These are phyloP conservation scores for Sialis fuliginosa DNA, from an alignment of 2,888 invertebrate genomes.

Conservation along the genomic window DNA sequence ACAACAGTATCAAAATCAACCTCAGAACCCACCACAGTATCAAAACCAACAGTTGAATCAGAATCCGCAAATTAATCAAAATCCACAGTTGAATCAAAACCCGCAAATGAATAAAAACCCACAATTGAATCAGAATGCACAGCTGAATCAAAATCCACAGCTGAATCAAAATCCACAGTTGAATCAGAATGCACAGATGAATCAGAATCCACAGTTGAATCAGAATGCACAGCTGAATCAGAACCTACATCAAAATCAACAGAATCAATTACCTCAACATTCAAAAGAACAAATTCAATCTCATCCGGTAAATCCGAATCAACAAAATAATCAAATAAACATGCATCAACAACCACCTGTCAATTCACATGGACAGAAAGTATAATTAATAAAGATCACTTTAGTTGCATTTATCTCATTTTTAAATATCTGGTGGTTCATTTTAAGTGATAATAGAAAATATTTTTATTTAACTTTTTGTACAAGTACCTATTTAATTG, in stretches of 20 bases:
- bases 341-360: not conserved
- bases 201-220: too few species aligned
- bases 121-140: not conserved
- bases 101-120: not conserved
- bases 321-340: not conserved
- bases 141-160: too few species aligned
- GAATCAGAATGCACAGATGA: too few species aligned
- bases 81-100: not conserved
- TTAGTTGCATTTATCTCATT: not conserved
- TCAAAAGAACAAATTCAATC: too few species aligned
- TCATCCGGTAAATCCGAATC: not conserved
- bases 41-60: not conserved
- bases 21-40: not conserved
- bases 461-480: too few species aligned
- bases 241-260: too few species aligned
- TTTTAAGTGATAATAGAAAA: too few species aligned
- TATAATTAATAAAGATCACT: conserved; percentile 1
- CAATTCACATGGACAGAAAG: not conserved
- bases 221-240: too few species aligned
- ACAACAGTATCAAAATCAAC: not conserved
- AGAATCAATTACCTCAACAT: too few species aligned
- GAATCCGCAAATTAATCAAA: not conserved
- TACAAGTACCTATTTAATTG: too few species aligned
- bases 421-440: too few species aligned
- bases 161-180: too few species aligned